Evolutionary conservation across 2,113 vertebrate genomes (phyloP), one percentile per base, ranked within the genome.

Genomic region (Oryzias curvinotus): DNA sequence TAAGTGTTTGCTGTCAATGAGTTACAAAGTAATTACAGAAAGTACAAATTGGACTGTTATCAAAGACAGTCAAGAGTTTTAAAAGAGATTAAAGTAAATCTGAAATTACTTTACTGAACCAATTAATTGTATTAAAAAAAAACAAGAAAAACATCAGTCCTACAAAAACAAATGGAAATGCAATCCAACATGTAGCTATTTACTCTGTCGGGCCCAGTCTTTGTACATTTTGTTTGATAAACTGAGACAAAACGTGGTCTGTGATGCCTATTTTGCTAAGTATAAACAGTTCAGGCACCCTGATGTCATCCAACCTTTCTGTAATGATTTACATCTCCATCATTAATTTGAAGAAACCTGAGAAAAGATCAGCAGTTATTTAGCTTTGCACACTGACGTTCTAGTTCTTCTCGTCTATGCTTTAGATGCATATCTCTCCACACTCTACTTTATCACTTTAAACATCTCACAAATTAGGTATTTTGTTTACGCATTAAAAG

Each of bases 31-130:
- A 52, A 52, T 52, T 52, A 52, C 23, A 52, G 15, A 28, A 52
- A 52, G 51, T 26, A 52, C 51, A 52, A 52, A 28, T 23, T 52
- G 51, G 51, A 28, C 15, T 52, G 28, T 52, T 26, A 52, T 52
- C 28, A 26, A 16, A 17, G 51, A 52, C 51, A 28, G 23, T 26
- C 25, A 15, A 28, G 25, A 52, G 23, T 17, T 28, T 7, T 52
- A 16, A 25, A 52, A 8, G 25, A 51, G 13, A 15, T 15, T 14
- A 3, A 23, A 15, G 19, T 23, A 23, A 51, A 51, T 5, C 49
- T 51, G 16, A 52, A 36, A 36, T 36, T 36, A 36, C 36, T 36
- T 36, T 36, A 12, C 36, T 12, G 36, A 36, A 36, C 8, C 36
- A 36, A 36, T 12, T 36, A 36, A 36, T 36, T 36, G 7, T 12